Percentiles rank a stretch among this genome's conserved stretches.
Conservation (phyloP, 2,113 vertebrate species). For the Pavo muticus region DNA sequence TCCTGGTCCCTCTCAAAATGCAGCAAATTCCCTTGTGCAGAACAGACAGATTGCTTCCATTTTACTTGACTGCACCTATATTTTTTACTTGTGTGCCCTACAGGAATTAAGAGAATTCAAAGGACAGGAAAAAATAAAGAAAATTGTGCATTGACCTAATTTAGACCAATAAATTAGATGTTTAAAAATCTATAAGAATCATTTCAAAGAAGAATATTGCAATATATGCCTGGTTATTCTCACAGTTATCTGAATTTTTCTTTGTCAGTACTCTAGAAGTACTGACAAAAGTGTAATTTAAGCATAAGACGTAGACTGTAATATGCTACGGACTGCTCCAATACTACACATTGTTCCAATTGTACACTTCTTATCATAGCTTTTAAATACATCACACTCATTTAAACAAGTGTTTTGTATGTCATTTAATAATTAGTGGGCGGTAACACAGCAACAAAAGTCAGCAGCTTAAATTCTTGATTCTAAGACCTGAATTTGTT, state of each 20-base stretch:
- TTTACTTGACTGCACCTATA: constrained; percentile 52
- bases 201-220: not conserved
- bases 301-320: not conserved
- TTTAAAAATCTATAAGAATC: constrained; percentile 8
- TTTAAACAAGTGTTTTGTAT: not conserved
- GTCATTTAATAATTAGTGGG: not conserved
- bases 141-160: constrained; percentile 35
- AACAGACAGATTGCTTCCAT: constrained; percentile 37
- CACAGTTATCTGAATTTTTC: not conserved
- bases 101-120: not conserved
- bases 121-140: constrained; percentile 21
- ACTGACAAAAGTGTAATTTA: not conserved
- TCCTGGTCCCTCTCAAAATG: not conserved
- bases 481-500: not conserved
- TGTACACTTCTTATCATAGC: not conserved
- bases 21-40: not conserved
- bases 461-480: not conserved
- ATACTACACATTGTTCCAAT: not conserved
- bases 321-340: not conserved
- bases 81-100: constrained; percentile 44
- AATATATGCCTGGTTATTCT: not conserved
- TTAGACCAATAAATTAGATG: not conserved
- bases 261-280: accelerated
- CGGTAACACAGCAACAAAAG: not conserved
- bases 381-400: not conserved